phyloP scores from a whole-genome alignment of 1,140 invertebrate genomes.

The Pachypeltis micranthus region DNA sequence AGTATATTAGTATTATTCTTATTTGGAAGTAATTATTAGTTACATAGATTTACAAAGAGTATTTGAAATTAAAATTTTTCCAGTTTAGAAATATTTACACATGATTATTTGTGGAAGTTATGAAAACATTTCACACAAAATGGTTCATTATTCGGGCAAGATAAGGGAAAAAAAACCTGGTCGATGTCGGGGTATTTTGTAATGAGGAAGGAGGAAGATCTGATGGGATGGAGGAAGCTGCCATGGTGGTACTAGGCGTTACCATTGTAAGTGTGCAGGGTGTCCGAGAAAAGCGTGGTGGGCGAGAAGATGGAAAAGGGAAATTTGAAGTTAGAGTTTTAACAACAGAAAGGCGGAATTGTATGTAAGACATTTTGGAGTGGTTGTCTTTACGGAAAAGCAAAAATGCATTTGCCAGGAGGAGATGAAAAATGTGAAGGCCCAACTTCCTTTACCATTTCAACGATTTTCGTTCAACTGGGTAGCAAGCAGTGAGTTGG shows the following conservation, averaged over 20 bases:
- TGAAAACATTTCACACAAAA: neutral
- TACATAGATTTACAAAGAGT: neutral
- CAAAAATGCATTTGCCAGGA: neutral
- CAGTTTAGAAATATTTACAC: neutral
- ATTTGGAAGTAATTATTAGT: too few species aligned
- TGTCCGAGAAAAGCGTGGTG: neutral
- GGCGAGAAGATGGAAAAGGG: neutral
- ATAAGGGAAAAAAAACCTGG: too few species aligned
- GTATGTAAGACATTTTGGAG: neutral
- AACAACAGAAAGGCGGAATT: slow-evolving; percentile 1
- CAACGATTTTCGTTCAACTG: neutral
- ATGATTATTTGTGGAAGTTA: neutral
- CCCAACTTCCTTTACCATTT: neutral
- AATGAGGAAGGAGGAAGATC: slow-evolving; percentile 3
- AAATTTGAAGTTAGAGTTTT: neutral
- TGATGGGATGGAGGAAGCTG: neutral
- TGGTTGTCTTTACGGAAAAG: slow-evolving; percentile 4
- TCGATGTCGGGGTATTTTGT: too few species aligned
- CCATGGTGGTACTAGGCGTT: neutral
- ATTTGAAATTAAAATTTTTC: slow-evolving; percentile 5
- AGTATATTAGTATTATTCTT: too few species aligned
- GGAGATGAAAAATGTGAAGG: slow-evolving; percentile 5
- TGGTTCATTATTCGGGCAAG: neutral
- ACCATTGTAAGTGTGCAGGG: too few species aligned
- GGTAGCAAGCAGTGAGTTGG: slow-evolving; percentile 5